A percentile compares a stretch with the other conserved stretches of the same genome.
Conservation (phyloP, 2,113 vertebrate genomes). For the Gavia stellata region DNA sequence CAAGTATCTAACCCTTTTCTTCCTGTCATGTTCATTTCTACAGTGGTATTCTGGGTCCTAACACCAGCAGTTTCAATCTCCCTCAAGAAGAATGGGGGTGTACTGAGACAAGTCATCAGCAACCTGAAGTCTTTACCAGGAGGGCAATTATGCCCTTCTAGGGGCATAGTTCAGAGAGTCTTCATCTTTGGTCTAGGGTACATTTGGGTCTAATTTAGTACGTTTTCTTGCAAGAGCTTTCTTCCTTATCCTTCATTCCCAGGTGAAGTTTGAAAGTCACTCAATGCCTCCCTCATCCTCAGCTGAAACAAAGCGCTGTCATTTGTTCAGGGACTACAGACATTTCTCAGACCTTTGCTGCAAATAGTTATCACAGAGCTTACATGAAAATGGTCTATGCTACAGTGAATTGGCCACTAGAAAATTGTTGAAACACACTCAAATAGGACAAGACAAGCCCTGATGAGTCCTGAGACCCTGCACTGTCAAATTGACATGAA, state of each 20-base stretch:
- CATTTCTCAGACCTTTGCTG: neutral
- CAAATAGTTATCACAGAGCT: neutral
- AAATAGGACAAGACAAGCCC: neutral
- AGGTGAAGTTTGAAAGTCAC: neutral
- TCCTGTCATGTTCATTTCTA: neutral
- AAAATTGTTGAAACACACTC: neutral
- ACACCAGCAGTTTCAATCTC: neutral
- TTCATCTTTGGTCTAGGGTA: neutral
- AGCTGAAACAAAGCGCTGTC: neutral
- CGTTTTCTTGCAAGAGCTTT: neutral
- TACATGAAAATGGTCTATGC: neutral
- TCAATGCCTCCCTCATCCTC: neutral
- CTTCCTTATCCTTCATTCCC: neutral
- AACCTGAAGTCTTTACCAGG: neutral
- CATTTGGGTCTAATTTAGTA: neutral
- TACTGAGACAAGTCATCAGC: neutral
- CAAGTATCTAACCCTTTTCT: neutral
- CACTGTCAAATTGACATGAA: neutral
- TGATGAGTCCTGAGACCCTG: neutral
- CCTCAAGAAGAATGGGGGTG: neutral
- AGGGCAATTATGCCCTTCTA: neutral
- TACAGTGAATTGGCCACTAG: neutral
- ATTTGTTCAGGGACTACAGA: neutral
- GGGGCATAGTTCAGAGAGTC: neutral
- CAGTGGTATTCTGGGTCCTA: neutral